phyloP scores from a whole-genome alignment of 1,140 invertebrate species.

The Diploscapter pachys region DNA sequence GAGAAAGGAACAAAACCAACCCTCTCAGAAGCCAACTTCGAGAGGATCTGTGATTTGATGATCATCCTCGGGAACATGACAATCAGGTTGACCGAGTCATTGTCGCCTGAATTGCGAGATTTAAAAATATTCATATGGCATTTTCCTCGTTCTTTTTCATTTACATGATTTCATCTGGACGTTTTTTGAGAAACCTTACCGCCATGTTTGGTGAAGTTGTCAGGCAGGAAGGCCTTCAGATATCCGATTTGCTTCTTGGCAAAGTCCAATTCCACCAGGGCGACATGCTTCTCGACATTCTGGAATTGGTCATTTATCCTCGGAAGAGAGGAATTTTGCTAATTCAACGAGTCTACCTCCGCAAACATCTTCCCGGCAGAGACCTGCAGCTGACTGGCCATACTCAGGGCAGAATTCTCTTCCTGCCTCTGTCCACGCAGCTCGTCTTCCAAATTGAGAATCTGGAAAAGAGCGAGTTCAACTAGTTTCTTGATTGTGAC shows the following conservation, averaged over 20 bases:
- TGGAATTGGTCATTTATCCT: slow-evolving; percentile 59
- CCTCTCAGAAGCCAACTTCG: slow-evolving; percentile 77
- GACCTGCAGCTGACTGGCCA: slow-evolving; percentile 14
- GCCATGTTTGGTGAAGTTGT: slow-evolving; percentile 82
- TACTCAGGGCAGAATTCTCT: slow-evolving; percentile 21
- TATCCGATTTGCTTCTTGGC: slow-evolving; percentile 80
- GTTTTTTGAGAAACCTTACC: slow-evolving; percentile 50
- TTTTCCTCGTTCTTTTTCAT: no score
- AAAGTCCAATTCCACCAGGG: slow-evolving; percentile 83
- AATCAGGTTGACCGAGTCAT: slow-evolving; percentile 84
- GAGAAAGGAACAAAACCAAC: not conserved
- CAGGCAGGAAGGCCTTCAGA: slow-evolving; percentile 85
- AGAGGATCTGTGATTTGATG: slow-evolving; percentile 85
- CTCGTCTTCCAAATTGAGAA: slow-evolving; percentile 16
- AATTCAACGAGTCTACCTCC: not conserved
- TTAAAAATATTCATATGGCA: no score
- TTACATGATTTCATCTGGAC: no score
- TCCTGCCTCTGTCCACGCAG: slow-evolving; percentile 18
- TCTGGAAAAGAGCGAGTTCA: slow-evolving; percentile 18
- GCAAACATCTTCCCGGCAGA: slow-evolving; percentile 26
- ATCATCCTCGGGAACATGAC: slow-evolving; percentile 83
- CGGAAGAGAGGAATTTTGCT: not conserved
- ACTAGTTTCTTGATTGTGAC: slow-evolving; percentile 2
- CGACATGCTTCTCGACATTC: slow-evolving; percentile 86
- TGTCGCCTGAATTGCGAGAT: slow-evolving; percentile 65